phyloP scores from a whole-genome alignment of 1,140 invertebrate genomes.

The Macrobrachium rosenbergii region DNA sequence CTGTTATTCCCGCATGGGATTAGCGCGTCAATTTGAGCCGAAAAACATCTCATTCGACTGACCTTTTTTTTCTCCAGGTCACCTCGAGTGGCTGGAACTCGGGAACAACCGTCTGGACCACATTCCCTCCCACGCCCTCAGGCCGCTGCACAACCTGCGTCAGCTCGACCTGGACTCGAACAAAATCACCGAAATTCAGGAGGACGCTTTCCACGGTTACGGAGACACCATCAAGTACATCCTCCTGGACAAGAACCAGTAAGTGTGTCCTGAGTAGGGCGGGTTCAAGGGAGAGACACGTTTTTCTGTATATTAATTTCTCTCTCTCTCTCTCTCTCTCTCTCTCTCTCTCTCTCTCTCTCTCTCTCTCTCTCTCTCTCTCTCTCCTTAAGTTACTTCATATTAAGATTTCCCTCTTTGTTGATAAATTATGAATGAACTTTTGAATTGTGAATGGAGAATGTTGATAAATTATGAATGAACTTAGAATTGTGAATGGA shows the following conservation, averaged over 20 bases:
- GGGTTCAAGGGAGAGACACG: not conserved
- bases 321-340: not conserved
- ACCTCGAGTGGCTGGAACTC: slow-evolving; percentile 85
- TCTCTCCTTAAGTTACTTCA: not conserved
- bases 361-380: not conserved
- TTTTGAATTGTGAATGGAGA: too few relatives aligned
- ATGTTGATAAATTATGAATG: too few relatives aligned
- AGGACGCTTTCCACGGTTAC: slow-evolving; percentile 88
- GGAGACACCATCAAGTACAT: slow-evolving; percentile 92
- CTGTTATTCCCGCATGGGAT: too few relatives aligned
- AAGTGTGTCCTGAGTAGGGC: slow-evolving; percentile 56
- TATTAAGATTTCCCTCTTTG: too few relatives aligned
- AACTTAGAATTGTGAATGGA: too few relatives aligned
- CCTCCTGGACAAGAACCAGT: slow-evolving; percentile 93
- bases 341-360: not conserved
- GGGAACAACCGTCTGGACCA: slow-evolving; percentile 78
- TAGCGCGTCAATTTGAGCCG: too few relatives aligned
- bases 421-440: too few relatives aligned
- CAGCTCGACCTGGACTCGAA: slow-evolving; percentile 89
- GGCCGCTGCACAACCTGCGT: slow-evolving; percentile 83
- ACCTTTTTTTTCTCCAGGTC: slow-evolving; percentile 74
- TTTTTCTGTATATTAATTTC: too few relatives aligned
- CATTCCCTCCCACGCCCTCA: slow-evolving; percentile 78
- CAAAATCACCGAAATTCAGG: slow-evolving; percentile 84
- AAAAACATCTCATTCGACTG: too few relatives aligned